Percentiles rank a stretch among this genome's conserved stretches.
These are phyloP conservation scores for Gorsachius goisagi DNA, from an alignment of 2,113 vertebrate species.

Conservation along the genomic window DNA sequence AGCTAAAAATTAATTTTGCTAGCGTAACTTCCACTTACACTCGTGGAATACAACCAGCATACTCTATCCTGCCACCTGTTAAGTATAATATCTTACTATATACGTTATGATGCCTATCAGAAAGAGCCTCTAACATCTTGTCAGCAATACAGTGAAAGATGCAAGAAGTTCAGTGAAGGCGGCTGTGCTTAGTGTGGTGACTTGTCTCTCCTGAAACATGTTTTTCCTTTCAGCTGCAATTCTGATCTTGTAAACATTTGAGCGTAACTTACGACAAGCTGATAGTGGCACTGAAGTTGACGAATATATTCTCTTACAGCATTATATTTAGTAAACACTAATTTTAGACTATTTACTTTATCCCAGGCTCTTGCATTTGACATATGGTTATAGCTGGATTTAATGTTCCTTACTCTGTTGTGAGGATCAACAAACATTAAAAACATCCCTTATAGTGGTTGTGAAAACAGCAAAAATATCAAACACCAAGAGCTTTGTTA, in stretches of 20 bases:
- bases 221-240: background rate
- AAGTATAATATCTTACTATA: background rate
- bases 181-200: background rate
- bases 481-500: background rate
- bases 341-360: conserved; percentile 28
- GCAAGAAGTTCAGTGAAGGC: background rate
- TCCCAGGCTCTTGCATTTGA: background rate
- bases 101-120: background rate
- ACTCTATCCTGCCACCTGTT: background rate
- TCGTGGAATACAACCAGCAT: background rate
- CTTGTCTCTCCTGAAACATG: background rate
- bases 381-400: background rate
- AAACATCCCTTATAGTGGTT: background rate
- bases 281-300: background rate
- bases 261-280: background rate
- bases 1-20: background rate
- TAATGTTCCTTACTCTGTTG: background rate
- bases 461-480: background rate
- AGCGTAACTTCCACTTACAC: background rate
- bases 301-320: background rate
- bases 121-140: background rate
- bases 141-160: background rate
- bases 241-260: background rate
- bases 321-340: background rate
- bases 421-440: background rate